Percentiles rank a stretch among this genome's conserved stretches.
These are phyloP conservation scores for Lasioglossum marginatum DNA, from an alignment of 2,888 invertebrate genomes.

Conservation along the genomic window DNA sequence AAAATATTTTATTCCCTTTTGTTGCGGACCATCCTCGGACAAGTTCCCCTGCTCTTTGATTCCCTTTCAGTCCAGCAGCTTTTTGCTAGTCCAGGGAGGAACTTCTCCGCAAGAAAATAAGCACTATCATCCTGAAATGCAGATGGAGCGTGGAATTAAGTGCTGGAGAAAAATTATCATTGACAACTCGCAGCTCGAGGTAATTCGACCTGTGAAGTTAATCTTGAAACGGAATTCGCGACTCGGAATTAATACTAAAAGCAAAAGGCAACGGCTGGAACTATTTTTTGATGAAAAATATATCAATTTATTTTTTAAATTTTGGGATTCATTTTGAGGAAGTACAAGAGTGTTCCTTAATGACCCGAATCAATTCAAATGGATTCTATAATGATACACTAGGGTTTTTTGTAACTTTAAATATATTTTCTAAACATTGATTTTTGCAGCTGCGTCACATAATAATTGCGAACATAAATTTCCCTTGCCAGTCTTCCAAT, in stretches of 20 bases:
- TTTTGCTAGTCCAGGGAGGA: background rate
- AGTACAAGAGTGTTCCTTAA: too few relatives aligned
- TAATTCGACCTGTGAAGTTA: background rate
- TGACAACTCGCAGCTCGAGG: background rate
- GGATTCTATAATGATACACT: too few relatives aligned
- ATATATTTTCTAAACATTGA: background rate
- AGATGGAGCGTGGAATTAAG: constrained; percentile 1
- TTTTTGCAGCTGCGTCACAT: background rate
- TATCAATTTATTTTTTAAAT: background rate
- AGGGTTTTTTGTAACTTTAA: background rate
- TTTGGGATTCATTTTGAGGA: too few relatives aligned
- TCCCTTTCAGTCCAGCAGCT: constrained; percentile 2
- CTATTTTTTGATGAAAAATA: background rate
- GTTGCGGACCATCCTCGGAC: background rate
- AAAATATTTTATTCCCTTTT: constrained; percentile 7
- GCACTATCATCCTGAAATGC: constrained; percentile 9
- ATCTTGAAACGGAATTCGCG: background rate
- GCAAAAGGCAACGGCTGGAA: background rate
- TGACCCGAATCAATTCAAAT: too few relatives aligned
- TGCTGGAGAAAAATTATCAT: constrained; percentile 7
- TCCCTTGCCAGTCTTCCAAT: background rate
- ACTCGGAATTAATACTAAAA: background rate
- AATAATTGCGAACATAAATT: background rate
- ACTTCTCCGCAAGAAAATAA: constrained; percentile 13
- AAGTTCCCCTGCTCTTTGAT: background rate